These are phyloP conservation scores for Leucophenga maculata DNA, from an alignment of 2,888 invertebrate genomes.

Conservation along the genomic window DNA sequence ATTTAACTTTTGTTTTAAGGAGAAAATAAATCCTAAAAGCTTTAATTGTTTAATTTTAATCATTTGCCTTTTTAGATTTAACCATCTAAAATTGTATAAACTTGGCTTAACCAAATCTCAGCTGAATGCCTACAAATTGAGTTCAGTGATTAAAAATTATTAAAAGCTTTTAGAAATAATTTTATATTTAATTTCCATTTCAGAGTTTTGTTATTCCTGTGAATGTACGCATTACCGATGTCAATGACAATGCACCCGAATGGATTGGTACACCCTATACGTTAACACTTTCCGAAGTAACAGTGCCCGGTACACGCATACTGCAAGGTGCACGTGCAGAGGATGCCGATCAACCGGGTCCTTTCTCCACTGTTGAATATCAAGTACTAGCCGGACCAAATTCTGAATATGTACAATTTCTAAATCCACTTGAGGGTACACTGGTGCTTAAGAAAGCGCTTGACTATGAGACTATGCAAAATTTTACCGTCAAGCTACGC, in stretches of 20 bases:
- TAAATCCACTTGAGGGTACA: constrained; percentile 88
- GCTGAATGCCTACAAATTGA: neutral
- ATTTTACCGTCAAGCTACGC: constrained; percentile 83
- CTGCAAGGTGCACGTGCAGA: constrained; percentile 84
- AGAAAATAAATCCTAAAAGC: no score
- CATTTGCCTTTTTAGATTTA: no score
- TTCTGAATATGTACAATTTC: constrained; percentile 86
- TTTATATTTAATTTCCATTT: constrained; percentile 25
- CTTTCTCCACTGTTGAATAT: constrained; percentile 89
- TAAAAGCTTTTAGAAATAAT: no score
- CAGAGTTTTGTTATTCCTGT: constrained; percentile 72
- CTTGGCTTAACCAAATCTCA: no score
- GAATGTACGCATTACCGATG: constrained; percentile 84
- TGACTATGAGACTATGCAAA: constrained; percentile 86
- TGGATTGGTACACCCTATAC: constrained; percentile 88
- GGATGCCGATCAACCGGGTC: constrained; percentile 90
- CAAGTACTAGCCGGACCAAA: constrained; percentile 83
- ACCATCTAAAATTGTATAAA: no score
- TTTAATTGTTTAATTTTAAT: no score
- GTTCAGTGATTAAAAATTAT: neutral
- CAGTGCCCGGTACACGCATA: constrained; percentile 80
- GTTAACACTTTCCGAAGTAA: constrained; percentile 88
- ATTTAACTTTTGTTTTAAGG: no score
- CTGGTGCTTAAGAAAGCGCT: constrained; percentile 84
- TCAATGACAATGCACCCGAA: constrained; percentile 90